Base-by-base conservation (phyloP, 2,888 invertebrate species). In the Apamea anceps region DNA sequence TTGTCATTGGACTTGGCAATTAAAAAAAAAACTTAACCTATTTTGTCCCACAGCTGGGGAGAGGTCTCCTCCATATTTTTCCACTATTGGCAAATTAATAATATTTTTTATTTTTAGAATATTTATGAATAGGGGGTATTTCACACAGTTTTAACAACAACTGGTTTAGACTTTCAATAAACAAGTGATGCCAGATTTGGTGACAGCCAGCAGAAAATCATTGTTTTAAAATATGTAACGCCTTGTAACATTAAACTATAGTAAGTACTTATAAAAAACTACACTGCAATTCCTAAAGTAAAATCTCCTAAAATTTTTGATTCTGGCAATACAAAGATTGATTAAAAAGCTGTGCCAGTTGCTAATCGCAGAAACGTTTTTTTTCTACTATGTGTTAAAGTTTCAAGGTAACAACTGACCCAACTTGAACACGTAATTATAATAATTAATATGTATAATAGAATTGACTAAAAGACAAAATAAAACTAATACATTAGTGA, bases 401-500 rank as follows among this genome's bases (percentile, higher is more conserved):
- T 73, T 32, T 42, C 37, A 51, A 42, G 45, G 5, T 15, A 70
- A 15, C 51, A 75, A 68, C 32, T 32, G 51, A n/a, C 45, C 68
- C 28, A 48, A 37, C 15, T 37, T 28, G 5, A 37, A 75, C 15
- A 74, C 54, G 74, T 37, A 66, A 71, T 85, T 67, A 80, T 32
- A 83, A 81, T 85, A 65, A 76, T 76, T 42, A 67, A 76, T 80
- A 74, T 73, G 65, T 62, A 51, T 80, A 82, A 82, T 81, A 81
- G 86, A 83, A 85, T 85, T 85, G 87, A 85, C 85, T 66, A 83
- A 86, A 85, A 76, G 28, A 77, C 60, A 60, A 85, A 85, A 70
- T 75, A 71, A 87, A 85, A 89, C 63, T 81, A 88, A 83, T 75
- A 87, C 32, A 80, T 89, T 83, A 82, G 72, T 86, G 81, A 89